A percentile compares a stretch with the other conserved stretches of the same genome.
These are phyloP conservation scores for Prionace glauca DNA, from an alignment of 2,797 vertebrate species.

Conservation along the genomic window DNA sequence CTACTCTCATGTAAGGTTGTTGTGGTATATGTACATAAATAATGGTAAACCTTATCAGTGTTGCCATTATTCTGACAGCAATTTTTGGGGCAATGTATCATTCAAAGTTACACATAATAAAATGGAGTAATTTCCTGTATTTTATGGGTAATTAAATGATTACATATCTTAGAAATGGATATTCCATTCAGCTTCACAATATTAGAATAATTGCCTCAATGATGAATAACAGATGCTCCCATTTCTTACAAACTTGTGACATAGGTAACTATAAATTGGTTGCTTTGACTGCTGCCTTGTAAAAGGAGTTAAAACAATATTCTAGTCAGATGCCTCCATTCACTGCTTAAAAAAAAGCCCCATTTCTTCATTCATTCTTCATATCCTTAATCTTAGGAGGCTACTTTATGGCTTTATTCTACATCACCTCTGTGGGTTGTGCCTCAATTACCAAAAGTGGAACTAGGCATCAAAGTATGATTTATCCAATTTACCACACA, in stretches of 20 bases:
- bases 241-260: not conserved
- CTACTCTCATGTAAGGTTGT: not conserved
- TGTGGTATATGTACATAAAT: not conserved
- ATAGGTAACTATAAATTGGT: not conserved
- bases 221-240: not conserved
- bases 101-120: conserved; percentile 12
- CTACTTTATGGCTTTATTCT: not conserved
- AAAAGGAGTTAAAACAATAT: not conserved
- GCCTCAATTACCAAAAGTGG: not conserved
- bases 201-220: not conserved
- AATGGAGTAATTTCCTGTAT: not conserved
- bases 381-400: not conserved
- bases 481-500: not conserved
- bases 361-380: not conserved
- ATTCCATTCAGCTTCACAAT: not conserved
- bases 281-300: not conserved
- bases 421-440: not conserved
- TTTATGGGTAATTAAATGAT: not conserved
- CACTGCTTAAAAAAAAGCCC: not conserved
- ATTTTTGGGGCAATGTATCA: not conserved
- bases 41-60: not conserved
- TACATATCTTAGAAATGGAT: not conserved
- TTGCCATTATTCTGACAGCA: not conserved
- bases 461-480: not conserved
- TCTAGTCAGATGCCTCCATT: not conserved